Evolutionary conservation across 2,888 invertebrate genomes (phyloP), one percentile per base, ranked within the genome.

Genomic region (Autographa pulchrina): DNA sequence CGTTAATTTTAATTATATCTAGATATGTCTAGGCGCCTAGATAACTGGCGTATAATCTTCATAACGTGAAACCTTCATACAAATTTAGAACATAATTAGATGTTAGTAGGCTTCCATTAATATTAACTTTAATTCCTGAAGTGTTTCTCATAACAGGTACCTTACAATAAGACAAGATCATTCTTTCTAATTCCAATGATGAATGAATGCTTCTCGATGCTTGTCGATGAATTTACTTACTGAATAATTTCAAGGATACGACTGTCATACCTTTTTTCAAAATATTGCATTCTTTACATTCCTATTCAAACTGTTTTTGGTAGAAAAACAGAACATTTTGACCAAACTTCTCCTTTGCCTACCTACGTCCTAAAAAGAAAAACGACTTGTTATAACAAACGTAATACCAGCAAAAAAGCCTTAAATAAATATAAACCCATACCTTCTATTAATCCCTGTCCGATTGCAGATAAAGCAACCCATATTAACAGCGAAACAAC

Each of bases 401-500:
- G 7, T 25, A 25, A 56, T 9, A 25, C 4, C 11, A 20, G 38
- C 25, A 13, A 54, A 56, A 56, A 56, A 48, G 7, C 11, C 3
- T 11, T 11, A 56, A 13, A 25, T 16, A 56, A 56, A 56, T 25
- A 56, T 4, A 54, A 54, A 54, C 4, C 4, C 54, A 70, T 52
- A 32, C 31, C 16, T 9, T 16, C 16, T 31, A 66, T 78, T 66
- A 68, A n/a, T 73, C 56, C 35, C 61, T 11, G 20, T 48, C 67
- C 64, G 61, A 54, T 32, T 35, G 43, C 3, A 41, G 66, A 77
- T 68, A 59, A 77, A 73, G 18, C 60, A 13, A 16, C 54, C n/a
- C 38, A 56, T 43, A 69, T 75, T 72, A 54, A 63, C 56, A 31
- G 54, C 61, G n/a, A 69, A 65, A 71, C 67, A 59, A 68, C 58